Percentiles rank a stretch among this genome's conserved stretches.
Evolutionary conservation across 2,113 vertebrate species (phyloP).

Genomic region (Turdus rufiventris): DNA sequence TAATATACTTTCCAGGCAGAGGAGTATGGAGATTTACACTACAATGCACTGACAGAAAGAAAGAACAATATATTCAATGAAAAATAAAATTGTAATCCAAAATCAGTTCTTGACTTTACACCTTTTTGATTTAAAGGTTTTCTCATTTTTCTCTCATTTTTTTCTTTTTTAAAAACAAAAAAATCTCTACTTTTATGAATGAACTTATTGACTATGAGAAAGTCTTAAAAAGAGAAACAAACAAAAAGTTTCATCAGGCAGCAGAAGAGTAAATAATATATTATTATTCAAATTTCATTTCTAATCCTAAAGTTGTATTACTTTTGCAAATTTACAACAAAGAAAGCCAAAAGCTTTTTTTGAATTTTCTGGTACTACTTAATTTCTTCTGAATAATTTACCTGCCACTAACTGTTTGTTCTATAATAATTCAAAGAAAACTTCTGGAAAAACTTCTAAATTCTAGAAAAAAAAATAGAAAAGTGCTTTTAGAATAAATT

Average conservation of each 20-base stretch:
- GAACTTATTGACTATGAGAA: background rate
- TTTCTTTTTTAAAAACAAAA: background rate
- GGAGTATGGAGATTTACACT: background rate
- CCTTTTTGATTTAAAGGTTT: background rate
- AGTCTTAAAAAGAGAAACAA: background rate
- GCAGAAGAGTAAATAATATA: conserved; percentile 18
- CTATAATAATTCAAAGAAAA: conserved; percentile 67
- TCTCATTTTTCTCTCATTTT: background rate
- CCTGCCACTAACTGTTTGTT: conserved; percentile 63
- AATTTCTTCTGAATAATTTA: conserved; percentile 75
- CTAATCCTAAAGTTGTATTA: conserved; percentile 18
- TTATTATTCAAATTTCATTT: conserved; percentile 61
- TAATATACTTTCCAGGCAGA: background rate
- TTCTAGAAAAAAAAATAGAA: background rate
- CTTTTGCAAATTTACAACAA: conserved; percentile 62
- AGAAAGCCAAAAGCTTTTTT: conserved; percentile 60
- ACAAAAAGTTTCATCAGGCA: conserved; percentile 34
- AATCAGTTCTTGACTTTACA: background rate
- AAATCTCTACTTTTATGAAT: conserved; percentile 15
- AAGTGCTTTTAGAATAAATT: background rate
- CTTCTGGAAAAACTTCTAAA: background rate
- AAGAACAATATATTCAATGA: background rate
- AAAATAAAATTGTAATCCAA: conserved; percentile 1
- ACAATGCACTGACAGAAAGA: background rate
- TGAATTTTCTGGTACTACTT: conserved; percentile 57